Conservation (phyloP, 2,888 invertebrate genomes). For the Limnephilus rhombicus region DNA sequence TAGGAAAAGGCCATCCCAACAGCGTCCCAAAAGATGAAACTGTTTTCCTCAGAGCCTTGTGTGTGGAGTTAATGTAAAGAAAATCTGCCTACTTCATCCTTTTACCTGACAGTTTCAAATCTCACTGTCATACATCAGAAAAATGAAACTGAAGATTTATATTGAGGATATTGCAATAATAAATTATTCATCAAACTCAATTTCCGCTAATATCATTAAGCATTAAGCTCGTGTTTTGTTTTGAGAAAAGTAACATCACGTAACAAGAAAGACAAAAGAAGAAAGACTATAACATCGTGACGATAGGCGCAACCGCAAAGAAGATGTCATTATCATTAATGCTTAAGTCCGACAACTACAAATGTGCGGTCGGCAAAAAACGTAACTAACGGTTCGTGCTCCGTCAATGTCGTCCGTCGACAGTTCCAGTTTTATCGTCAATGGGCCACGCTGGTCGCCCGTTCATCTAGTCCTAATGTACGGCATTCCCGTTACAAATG, state of each 20-base stretch:
- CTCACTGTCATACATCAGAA: not conserved
- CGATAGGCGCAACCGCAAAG: not conserved
- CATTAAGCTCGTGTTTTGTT: not conserved
- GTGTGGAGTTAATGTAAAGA: no score
- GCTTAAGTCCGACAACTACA: not conserved
- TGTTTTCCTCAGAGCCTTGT: no score
- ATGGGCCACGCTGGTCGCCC: not conserved
- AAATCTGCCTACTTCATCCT: no score
- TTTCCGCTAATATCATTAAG: not conserved
- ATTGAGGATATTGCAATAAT: not conserved
- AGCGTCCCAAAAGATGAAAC: no score
- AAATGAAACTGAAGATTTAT: not conserved
- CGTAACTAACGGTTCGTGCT: not conserved
- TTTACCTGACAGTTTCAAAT: not conserved
- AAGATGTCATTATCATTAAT: conserved; percentile 1
- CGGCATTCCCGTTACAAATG: not conserved
- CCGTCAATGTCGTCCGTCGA: not conserved
- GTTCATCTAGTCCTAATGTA: not conserved
- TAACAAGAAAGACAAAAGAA: not conserved
- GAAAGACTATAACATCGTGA: not conserved
- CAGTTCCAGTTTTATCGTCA: not conserved
- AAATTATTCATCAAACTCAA: not conserved
- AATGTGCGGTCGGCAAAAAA: not conserved
- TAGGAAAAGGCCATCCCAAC: no score
- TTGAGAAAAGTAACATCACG: not conserved